Base-by-base conservation (phyloP, 2,113 vertebrate genomes). In the Sinocyclocheilus rhinocerous region DNA sequence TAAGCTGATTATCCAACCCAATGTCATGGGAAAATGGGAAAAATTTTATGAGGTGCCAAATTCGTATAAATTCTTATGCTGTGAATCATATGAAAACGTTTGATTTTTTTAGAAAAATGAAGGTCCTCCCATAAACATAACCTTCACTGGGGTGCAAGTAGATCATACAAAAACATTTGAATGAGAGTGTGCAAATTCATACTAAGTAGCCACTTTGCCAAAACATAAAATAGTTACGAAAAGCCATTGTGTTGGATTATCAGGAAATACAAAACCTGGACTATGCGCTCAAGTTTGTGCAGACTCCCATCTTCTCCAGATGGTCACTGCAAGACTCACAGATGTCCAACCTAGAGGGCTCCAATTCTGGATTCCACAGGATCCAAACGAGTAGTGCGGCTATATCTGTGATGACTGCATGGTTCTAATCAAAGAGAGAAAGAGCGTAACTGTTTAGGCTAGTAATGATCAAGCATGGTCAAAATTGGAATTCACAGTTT, bases 271-370 rank as follows among this genome's bases (percentile, higher is more conserved):
- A 33, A 36, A 36, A 39, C 18, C 20, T 73, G 4, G 70, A 73
- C 36, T 6, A 22, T n/a, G 36, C 4, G 1, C 70, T 73, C 20
- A 73, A 73, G 18, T 42, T 10, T 42, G 69, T 42, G 80, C 36
- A 4, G 91, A 90, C 89, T 83, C 84, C 82, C 80, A 70, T 86
- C 4, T 73, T 65, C 87, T 89, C 86, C 89, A 91, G 80, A 90
- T 89, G 89, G 88, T 79, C 84, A 65, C 86, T 83, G 24, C 36
- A 29, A 77, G 79, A 78, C 70, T 77, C 20, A 88, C 86, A 88
- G 89, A 87, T 89, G 84, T 67, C 75, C 9, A 39, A 59, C 63
- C 81, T 36, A 20, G 72, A 86, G 57, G 70, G 63, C n/a, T 65
- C 63, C 63, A 26, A 82, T 39, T n/a, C n/a, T 11, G 42, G 63